Evolutionary conservation across 2,888 invertebrate genomes (phyloP), one percentile per base, ranked within the genome.

Genomic region (Eristalis tenax): DNA sequence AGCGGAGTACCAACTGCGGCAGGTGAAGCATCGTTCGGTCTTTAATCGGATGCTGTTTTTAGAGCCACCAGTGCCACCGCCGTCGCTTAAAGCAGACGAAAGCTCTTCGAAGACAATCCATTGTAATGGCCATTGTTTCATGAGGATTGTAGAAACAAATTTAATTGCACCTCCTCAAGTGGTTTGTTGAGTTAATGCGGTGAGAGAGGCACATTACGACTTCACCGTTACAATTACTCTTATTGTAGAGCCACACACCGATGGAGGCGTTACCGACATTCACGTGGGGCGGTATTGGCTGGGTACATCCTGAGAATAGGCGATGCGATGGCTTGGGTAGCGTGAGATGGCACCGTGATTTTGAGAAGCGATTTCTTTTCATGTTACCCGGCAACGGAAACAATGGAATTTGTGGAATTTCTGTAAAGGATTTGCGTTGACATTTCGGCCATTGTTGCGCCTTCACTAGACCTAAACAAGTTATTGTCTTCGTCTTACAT

Each of bases 131-230:
- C 15, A 80, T 80, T 80, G 84, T 84, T 71, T 68, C 63, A 63
- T 15, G 65, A 59, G 26, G 43, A 26, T 40, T 50, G 64, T 82
- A 56, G 69, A 77, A 86, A 82, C 74, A 78, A 75, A 78, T 79
- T 83, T 86, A 75, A 86, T 82, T 86, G 83, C 70, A 74, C 63
- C 77, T 70, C 82, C 64, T 83, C 82, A 83, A 86, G 70, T 86
- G 22, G 40, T 38, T 73, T 76, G 56, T 66, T 75, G 61, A 73
- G 61, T 78, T 57, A 15, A 32, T 38, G 13, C 10, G 61, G 28
- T 10, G 68, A 32, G 40, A 57, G 57, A 40, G 68, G 38, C 69
- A 38, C 26, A n/a, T 28, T 66, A 69, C 75, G 38, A 69, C 78
- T 78, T 78, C 66, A 70, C 82, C 73, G 81, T 81, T 81, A 85